Evolutionary conservation across 2,113 vertebrate species (phyloP).

Genomic region (Rhombomys opimus): DNA sequence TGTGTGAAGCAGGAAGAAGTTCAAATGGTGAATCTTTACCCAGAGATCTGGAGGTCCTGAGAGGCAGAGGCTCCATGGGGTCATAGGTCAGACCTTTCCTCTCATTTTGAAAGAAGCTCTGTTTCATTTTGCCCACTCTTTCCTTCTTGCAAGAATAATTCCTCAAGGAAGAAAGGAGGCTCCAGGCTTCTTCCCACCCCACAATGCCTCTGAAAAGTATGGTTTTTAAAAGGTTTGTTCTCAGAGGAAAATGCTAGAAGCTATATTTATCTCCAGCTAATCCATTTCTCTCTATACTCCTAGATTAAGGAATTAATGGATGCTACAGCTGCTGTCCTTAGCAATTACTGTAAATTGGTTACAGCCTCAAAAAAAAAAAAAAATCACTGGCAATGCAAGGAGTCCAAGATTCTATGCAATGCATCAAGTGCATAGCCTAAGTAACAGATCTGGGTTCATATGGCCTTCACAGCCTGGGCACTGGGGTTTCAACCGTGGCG

Average conservation of each 20-base stretch:
- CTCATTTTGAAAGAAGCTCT: constrained; percentile 70
- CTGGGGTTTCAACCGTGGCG: not conserved
- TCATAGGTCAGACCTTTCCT: constrained; percentile 58
- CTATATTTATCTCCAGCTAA: constrained; percentile 86
- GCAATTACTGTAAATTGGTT: constrained; percentile 86
- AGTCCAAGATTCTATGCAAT: constrained; percentile 68
- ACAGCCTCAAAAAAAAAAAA: constrained; percentile 76
- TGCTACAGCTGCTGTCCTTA: constrained; percentile 85
- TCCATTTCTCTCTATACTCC: constrained; percentile 83
- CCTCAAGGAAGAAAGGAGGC: constrained; percentile 64
- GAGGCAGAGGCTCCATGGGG: not conserved
- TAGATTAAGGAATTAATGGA: constrained; percentile 86
- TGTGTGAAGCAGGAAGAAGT: not conserved
- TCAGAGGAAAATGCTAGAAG: constrained; percentile 79
- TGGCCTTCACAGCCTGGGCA: not conserved
- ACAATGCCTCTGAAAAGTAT: constrained; percentile 66
- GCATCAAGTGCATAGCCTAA: constrained; percentile 27
- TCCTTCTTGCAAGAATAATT: constrained; percentile 67
- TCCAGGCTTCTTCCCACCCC: constrained; percentile 61
- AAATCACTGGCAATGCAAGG: constrained; percentile 63
- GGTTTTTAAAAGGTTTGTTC: constrained; percentile 80
- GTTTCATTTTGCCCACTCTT: constrained; percentile 67
- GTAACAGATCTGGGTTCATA: constrained; percentile 52
- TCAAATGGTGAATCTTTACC: not conserved
- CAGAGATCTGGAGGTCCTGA: not conserved